These are phyloP conservation scores for Petrocephalus schoutedeni DNA, from an alignment of 2,797 vertebrate species.

Conservation along the genomic window DNA sequence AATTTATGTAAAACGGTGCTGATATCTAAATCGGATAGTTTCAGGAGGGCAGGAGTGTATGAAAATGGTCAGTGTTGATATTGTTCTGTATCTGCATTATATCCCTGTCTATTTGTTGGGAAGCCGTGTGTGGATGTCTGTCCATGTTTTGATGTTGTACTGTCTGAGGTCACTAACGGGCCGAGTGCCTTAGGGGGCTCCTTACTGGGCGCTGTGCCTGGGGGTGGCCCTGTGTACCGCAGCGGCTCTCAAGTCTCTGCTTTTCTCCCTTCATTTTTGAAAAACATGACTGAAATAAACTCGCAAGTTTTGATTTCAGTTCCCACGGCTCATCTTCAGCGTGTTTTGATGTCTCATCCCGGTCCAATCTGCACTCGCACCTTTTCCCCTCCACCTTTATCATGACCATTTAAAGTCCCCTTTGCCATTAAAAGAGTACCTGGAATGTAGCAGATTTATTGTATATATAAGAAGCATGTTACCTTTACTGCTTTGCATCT, in stretches of 20 bases:
- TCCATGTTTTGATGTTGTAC: slow-evolving; percentile 46
- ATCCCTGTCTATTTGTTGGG: slow-evolving; percentile 24
- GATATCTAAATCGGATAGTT: slow-evolving; percentile 33
- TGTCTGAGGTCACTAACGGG: slow-evolving; percentile 44
- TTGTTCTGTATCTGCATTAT: slow-evolving; percentile 36
- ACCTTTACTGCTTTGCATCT: not conserved
- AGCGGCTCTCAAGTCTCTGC: slow-evolving; percentile 36
- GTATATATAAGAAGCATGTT: not conserved
- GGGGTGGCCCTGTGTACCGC: slow-evolving; percentile 44
- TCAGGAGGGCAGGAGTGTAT: slow-evolving; percentile 49
- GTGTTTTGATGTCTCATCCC: not conserved
- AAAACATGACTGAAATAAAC: slow-evolving; percentile 68
- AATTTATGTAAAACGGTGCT: slow-evolving; percentile 48
- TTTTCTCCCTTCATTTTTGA: slow-evolving; percentile 50
- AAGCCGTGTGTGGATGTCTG: slow-evolving; percentile 25
- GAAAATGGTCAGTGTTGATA: slow-evolving; percentile 46
- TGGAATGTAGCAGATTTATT: not conserved
- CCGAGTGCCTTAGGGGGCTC: slow-evolving; percentile 53
- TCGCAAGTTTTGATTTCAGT: slow-evolving; percentile 48
- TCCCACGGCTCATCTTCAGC: slow-evolving; percentile 14
- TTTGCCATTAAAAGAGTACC: not conserved
- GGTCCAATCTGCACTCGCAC: not conserved
- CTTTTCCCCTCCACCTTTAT: not conserved
- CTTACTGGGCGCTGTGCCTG: slow-evolving; percentile 45
- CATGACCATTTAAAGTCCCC: not conserved